A percentile compares a stretch with the other conserved stretches of the same genome.
Evolutionary conservation across 2,888 invertebrate species (phyloP).

Genomic region (Aphidius colemani): DNA sequence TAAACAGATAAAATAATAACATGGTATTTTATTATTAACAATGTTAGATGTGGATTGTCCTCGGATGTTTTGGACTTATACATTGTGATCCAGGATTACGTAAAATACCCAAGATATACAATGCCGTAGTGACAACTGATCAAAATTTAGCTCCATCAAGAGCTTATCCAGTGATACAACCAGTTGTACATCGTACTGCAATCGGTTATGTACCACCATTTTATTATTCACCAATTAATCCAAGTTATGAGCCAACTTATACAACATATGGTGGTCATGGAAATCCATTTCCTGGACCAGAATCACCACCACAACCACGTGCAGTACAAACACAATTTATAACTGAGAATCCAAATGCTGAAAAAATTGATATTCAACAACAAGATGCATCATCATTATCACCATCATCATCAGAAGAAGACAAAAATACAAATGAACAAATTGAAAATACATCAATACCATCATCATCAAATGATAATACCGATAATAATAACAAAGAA

Average conservation of each 20-base stretch:
- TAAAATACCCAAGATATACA: slow-evolving; percentile 77
- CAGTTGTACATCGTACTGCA: slow-evolving; percentile 70
- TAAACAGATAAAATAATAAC: not conserved
- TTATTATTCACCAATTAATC: slow-evolving; percentile 48
- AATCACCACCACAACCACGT: slow-evolving; percentile 19
- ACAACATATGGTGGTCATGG: slow-evolving; percentile 22
- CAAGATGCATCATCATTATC: not conserved
- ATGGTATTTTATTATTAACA: slow-evolving; percentile 2
- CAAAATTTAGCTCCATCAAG: slow-evolving; percentile 77
- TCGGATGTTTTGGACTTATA: slow-evolving; percentile 41
- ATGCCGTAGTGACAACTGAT: slow-evolving; percentile 78
- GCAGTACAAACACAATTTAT: not conserved
- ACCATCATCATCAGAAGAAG: slow-evolving; percentile 12
- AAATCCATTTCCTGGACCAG: slow-evolving; percentile 8
- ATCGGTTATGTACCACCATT: slow-evolving; percentile 60
- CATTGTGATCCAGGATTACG: slow-evolving; percentile 59
- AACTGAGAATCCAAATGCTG: slow-evolving; percentile 17
- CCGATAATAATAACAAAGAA: no score
- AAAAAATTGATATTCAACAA: slow-evolving; percentile 24
- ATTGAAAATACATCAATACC: slow-evolving; percentile 17
- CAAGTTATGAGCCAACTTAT: slow-evolving; percentile 36
- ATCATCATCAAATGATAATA: slow-evolving; percentile 2
- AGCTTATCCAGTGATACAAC: slow-evolving; percentile 76
- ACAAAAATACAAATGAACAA: slow-evolving; percentile 15
- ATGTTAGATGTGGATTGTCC: slow-evolving; percentile 31